Conservation (phyloP, 2,113 vertebrate species). For the Percina caprodes region DNA sequence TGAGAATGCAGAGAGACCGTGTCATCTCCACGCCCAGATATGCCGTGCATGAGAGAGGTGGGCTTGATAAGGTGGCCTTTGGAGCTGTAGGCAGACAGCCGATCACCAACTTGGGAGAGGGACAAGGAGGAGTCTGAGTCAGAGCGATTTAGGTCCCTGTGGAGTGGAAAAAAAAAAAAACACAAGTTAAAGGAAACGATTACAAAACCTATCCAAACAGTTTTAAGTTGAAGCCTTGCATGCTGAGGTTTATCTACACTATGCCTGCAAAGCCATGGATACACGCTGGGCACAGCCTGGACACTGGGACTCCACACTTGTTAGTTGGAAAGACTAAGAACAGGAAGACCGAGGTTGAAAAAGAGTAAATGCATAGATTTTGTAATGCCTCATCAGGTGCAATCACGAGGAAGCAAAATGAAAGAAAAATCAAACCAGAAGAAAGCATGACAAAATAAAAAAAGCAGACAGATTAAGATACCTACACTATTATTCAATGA, state of each 20-base stretch:
- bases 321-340: conserved; percentile 67
- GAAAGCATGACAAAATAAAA: neutral
- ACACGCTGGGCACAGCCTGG: conserved; percentile 48
- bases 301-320: conserved; percentile 61
- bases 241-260: conserved; percentile 54
- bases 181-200: conserved; percentile 20
- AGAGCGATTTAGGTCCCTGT: conserved; percentile 93
- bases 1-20: conserved; percentile 69
- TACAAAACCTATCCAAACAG: neutral
- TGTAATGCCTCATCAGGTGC: neutral
- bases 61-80: conserved; percentile 87
- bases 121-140: conserved; percentile 96
- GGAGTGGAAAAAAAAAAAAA: neutral
- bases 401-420: neutral
- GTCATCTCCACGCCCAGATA: conserved; percentile 80
- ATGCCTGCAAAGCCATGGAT: conserved; percentile 53
- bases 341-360: conserved; percentile 27
- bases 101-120: conserved; percentile 91
- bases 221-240: conserved; percentile 41
- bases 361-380: neutral
- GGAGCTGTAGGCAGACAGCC: conserved; percentile 81
- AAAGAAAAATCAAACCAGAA: neutral
- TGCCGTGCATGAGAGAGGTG: conserved; percentile 81
- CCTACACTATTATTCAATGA: neutral
- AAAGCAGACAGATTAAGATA: neutral